These are phyloP conservation scores for Drosophila mayri DNA, from an alignment of 1,140 invertebrate species.

Conservation along the genomic window DNA sequence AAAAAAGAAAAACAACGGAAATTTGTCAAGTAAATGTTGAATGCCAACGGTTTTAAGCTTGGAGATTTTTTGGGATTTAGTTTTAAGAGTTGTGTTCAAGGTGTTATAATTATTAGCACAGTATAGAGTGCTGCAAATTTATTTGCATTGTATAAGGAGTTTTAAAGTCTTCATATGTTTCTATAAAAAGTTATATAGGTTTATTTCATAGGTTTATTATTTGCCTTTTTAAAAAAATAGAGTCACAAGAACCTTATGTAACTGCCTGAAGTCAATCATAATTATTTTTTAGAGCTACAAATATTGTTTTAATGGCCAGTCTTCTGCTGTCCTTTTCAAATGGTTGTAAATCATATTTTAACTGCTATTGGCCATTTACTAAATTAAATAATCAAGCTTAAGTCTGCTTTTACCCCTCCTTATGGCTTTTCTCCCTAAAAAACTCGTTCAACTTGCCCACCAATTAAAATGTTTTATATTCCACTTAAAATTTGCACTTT, in stretches of 20 bases:
- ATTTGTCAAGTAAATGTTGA: conserved; percentile 60
- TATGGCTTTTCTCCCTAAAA: background rate
- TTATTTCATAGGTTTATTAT: too few relatives aligned
- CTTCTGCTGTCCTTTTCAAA: background rate
- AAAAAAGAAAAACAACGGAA: conserved; percentile 39
- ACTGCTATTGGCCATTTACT: background rate
- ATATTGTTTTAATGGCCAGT: conserved; percentile 5
- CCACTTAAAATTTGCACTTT: conserved; percentile 53
- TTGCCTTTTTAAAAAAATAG: background rate
- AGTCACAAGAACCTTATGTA: background rate
- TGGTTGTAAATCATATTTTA: conserved; percentile 1
- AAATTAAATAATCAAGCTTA: background rate
- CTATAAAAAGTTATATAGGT: background rate
- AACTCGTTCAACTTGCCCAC: background rate
- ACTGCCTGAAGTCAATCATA: background rate
- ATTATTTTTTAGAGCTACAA: background rate
- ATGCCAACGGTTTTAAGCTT: conserved; percentile 31
- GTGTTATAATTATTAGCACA: background rate
- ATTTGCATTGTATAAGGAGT: background rate
- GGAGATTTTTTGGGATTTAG: conserved; percentile 19
- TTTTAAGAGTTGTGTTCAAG: conserved; percentile 17
- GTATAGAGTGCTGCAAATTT: too few relatives aligned
- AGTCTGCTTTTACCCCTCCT: background rate
- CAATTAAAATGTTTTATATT: conserved; percentile 36
- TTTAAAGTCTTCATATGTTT: background rate